These are phyloP conservation scores for Thaleichthys pacificus DNA, from an alignment of 2,797 vertebrate genomes.

Conservation along the genomic window DNA sequence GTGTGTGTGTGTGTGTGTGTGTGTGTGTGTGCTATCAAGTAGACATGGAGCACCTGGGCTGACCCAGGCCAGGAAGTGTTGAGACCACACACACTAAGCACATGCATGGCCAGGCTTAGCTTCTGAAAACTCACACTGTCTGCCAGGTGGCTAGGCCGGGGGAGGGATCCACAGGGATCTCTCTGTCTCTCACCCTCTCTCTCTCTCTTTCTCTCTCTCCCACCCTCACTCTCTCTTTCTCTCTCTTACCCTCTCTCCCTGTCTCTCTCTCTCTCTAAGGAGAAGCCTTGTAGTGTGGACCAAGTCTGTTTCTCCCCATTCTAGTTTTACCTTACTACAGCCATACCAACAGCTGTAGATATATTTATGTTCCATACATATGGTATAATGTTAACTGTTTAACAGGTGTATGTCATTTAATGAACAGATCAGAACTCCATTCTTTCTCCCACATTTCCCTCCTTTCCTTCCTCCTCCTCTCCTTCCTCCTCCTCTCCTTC, in stretches of 20 bases:
- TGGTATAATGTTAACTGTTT: no score
- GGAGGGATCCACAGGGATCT: neutral
- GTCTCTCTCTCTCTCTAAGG: neutral
- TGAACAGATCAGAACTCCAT: no score
- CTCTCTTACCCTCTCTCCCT: neutral
- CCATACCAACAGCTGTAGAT: no score
- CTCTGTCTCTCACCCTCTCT: neutral
- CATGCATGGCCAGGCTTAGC: neutral
- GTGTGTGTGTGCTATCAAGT: slow-evolving; percentile 36
- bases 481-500: slow-evolving; percentile 1
- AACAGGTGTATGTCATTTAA: no score
- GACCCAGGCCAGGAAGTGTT: slow-evolving; percentile 36
- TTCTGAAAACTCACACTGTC: slow-evolving; percentile 39
- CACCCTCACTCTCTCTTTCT: neutral
- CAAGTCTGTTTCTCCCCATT: no score
- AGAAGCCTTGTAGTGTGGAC: no score
- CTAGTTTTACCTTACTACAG: no score
- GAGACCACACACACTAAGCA: neutral
- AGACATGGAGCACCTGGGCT: slow-evolving; percentile 29
- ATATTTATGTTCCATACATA: no score
- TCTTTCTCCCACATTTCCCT: no score
- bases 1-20: neutral
- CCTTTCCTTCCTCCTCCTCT: neutral
- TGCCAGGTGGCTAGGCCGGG: slow-evolving; percentile 32
- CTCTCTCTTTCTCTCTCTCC: neutral